Percentiles rank a stretch among this genome's conserved stretches.
Conservation (phyloP, 92 coral and sea anemone species). For the Siderastrea siderea region DNA sequence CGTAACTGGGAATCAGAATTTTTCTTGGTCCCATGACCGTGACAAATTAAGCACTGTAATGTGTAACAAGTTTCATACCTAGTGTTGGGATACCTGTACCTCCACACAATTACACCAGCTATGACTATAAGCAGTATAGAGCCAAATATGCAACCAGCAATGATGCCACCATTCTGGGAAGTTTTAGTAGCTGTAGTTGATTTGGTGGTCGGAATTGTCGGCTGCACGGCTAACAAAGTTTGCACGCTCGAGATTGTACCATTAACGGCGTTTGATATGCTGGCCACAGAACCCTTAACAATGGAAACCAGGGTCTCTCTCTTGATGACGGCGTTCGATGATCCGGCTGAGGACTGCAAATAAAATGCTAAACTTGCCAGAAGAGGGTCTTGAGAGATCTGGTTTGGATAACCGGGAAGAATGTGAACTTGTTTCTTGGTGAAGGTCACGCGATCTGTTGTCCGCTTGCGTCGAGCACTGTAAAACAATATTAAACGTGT, state of each 20-base stretch:
- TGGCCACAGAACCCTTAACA: slow-evolving; percentile 8
- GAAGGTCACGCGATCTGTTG: not conserved
- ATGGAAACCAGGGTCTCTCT: slow-evolving; percentile 14
- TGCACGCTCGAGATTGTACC: slow-evolving; percentile 5
- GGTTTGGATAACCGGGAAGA: slow-evolving; percentile 19
- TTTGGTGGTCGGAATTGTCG: too few species aligned
- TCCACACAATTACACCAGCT: too few species aligned
- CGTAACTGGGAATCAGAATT: too few species aligned
- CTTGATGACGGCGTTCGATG: not conserved
- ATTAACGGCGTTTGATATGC: slow-evolving; percentile 16
- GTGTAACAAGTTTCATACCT: too few species aligned
- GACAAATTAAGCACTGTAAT: too few species aligned
- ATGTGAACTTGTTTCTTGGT: slow-evolving; percentile 18
- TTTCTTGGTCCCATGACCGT: too few species aligned
- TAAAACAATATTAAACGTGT: not conserved
- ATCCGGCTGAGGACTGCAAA: not conserved
- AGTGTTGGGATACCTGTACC: too few species aligned
- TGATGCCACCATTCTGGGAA: too few species aligned
- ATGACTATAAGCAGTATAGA: too few species aligned
- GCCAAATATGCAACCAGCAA: too few species aligned
- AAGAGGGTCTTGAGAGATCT: not conserved
- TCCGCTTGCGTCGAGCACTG: slow-evolving; percentile 23
- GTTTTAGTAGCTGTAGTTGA: too few species aligned
- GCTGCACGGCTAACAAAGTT: not conserved
- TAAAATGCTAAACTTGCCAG: slow-evolving; percentile 11